A percentile compares a stretch with the other conserved stretches of the same genome.
These are phyloP conservation scores for Erebia ligea DNA, from an alignment of 2,888 invertebrate species.

Conservation along the genomic window DNA sequence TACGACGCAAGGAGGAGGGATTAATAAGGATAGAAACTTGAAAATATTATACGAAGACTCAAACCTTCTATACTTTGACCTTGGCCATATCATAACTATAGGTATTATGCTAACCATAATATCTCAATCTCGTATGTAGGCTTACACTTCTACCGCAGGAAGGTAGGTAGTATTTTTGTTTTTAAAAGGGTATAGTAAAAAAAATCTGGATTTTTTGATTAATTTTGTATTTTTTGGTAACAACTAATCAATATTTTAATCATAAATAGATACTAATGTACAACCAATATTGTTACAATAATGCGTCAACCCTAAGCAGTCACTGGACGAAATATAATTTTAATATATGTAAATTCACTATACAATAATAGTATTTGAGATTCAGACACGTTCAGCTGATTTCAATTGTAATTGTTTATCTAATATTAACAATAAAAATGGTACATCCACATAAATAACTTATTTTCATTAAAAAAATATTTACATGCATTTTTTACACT, in stretches of 20 bases:
- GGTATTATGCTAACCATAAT: too few relatives aligned
- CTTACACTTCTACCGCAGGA: too few relatives aligned
- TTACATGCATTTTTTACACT: slow-evolving; percentile 70
- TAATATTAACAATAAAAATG: slow-evolving; percentile 53
- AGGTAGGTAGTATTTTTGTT: neutral
- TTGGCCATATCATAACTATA: too few relatives aligned
- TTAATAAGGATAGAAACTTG: too few relatives aligned
- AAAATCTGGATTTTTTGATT: slow-evolving; percentile 60
- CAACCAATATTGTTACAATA: slow-evolving; percentile 70
- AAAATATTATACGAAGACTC: too few relatives aligned
- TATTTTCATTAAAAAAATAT: slow-evolving; percentile 65
- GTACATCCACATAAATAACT: slow-evolving; percentile 82
- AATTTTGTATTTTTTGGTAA: slow-evolving; percentile 82
- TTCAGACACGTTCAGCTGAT: slow-evolving; percentile 81
- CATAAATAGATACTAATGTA: slow-evolving; percentile 81
- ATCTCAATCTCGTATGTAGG: too few relatives aligned
- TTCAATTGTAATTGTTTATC: slow-evolving; percentile 63
- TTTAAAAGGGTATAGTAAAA: slow-evolving; percentile 21
- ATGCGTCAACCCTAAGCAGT: slow-evolving; percentile 66
- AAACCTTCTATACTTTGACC: too few relatives aligned
- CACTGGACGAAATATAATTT: slow-evolving; percentile 78
- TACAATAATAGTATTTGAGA: slow-evolving; percentile 75
- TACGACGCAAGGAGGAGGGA: too few relatives aligned
- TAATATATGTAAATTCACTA: slow-evolving; percentile 69
- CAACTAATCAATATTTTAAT: slow-evolving; percentile 81